phyloP scores from a whole-genome alignment of 2,888 invertebrate genomes.

The Nephrocerus scutellatus region DNA sequence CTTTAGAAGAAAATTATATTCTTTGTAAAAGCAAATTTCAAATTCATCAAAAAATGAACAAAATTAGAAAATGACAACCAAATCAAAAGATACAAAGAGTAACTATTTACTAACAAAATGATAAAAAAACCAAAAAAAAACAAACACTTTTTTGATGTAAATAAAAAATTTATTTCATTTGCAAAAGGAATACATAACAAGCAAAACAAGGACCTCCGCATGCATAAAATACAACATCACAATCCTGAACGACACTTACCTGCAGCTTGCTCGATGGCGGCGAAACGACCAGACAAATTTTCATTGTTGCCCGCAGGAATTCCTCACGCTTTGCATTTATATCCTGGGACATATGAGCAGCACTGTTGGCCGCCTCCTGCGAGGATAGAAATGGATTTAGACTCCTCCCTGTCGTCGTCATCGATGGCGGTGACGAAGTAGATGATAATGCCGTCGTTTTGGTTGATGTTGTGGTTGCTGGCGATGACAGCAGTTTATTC shows the following conservation, averaged over 20 bases:
- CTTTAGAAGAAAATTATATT: no score
- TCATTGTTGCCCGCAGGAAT: slow-evolving; percentile 65
- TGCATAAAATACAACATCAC: no score
- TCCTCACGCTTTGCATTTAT: slow-evolving; percentile 55
- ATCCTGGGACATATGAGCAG: slow-evolving; percentile 29
- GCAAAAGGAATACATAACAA: no score
- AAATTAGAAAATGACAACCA: slow-evolving; percentile 10
- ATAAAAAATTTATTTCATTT: no score
- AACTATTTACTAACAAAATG: slow-evolving; percentile 2
- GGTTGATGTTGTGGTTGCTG: neutral
- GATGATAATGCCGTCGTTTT: neutral
- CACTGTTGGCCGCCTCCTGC: slow-evolving; percentile 12
- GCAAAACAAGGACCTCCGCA: no score
- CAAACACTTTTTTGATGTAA: no score
- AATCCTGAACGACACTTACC: slow-evolving; percentile 32
- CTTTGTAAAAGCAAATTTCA: neutral
- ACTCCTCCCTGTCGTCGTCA: slow-evolving; percentile 29
- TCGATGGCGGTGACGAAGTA: slow-evolving; percentile 24
- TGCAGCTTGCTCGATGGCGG: slow-evolving; percentile 52
- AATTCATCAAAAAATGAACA: neutral
- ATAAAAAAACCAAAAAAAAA: neutral
- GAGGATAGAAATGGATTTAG: slow-evolving; percentile 42
- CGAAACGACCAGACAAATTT: slow-evolving; percentile 66
- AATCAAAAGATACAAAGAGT: slow-evolving; percentile 6
- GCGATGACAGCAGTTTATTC: no score